phyloP scores from a whole-genome alignment of 2,113 vertebrate species.

The Microcebus griseorufus region DNA sequence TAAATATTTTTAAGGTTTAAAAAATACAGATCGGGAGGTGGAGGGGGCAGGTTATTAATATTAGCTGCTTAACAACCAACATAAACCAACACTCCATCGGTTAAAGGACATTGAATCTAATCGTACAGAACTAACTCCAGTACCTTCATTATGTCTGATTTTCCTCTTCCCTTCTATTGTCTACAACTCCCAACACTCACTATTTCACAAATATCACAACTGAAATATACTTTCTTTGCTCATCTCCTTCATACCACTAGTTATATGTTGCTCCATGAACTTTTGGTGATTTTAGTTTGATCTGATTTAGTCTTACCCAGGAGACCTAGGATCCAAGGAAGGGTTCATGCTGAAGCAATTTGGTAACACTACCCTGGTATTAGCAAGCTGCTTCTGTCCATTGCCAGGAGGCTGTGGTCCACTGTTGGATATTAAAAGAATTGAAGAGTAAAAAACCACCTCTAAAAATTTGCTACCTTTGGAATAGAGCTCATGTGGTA shows the following conservation, averaged over 20 bases:
- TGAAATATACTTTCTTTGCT: constrained; percentile 35
- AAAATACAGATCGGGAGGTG: not conserved
- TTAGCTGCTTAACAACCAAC: not conserved
- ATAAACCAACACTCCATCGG: not conserved
- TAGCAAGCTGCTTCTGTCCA: constrained; percentile 72
- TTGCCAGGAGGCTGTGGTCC: constrained; percentile 42
- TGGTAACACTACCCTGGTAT: constrained; percentile 77
- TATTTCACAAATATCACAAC: not conserved
- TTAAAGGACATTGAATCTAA: not conserved
- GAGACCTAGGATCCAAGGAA: constrained; percentile 40
- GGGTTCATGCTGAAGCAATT: constrained; percentile 76
- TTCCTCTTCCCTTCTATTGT: not conserved
- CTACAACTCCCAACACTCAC: not conserved
- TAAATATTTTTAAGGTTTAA: constrained; percentile 36
- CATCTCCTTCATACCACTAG: constrained; percentile 22
- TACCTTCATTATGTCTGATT: not conserved
- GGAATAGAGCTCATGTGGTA: not conserved
- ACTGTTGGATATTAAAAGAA: constrained; percentile 75
- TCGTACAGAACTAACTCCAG: not conserved
- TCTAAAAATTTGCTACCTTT: constrained; percentile 76
- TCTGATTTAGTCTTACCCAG: constrained; percentile 59
- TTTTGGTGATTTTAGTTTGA: constrained; percentile 69
- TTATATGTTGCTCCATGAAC: constrained; percentile 62
- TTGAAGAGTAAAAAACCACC: constrained; percentile 63
- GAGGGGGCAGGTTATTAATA: not conserved